Conservation (phyloP, 1,140 invertebrate species). For the Phymorhynchus buccinoides region DNA sequence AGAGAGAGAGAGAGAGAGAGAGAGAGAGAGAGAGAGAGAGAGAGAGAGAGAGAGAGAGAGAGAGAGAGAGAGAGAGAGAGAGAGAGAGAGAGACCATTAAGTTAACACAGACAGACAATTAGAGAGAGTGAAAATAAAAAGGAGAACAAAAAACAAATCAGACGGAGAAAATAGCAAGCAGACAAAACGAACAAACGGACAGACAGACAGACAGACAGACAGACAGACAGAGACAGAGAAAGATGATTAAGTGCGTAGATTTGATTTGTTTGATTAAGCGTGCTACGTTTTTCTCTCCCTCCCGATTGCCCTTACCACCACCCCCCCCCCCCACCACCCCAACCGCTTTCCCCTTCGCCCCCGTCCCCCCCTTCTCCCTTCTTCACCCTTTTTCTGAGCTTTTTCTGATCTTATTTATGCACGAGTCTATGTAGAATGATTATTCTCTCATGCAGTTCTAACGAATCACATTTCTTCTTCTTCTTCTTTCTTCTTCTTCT, state of each 20-base stretch:
- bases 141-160: not conserved
- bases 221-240: not conserved
- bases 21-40: too few species aligned
- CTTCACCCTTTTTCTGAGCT: too few species aligned
- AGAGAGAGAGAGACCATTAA: not conserved
- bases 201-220: not conserved
- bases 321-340: not conserved
- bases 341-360: not conserved
- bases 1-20: too few species aligned
- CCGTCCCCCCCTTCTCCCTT: slow-evolving; percentile 14
- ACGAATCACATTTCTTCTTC: too few species aligned
- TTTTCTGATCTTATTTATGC: too few species aligned
- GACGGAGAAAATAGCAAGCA: too few species aligned
- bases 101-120: not conserved
- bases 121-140: not conserved
- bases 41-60: not conserved
- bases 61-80: not conserved
- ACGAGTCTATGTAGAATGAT: too few species aligned
- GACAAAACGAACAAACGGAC: too few species aligned
- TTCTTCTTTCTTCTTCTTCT: too few species aligned
- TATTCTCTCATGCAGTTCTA: too few species aligned
- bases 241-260: not conserved
- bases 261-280: not conserved
- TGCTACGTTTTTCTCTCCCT: not conserved
- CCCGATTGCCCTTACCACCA: not conserved